Conservation (phyloP, 2,113 vertebrate genomes). For the Micronycteris hirsuta region DNA sequence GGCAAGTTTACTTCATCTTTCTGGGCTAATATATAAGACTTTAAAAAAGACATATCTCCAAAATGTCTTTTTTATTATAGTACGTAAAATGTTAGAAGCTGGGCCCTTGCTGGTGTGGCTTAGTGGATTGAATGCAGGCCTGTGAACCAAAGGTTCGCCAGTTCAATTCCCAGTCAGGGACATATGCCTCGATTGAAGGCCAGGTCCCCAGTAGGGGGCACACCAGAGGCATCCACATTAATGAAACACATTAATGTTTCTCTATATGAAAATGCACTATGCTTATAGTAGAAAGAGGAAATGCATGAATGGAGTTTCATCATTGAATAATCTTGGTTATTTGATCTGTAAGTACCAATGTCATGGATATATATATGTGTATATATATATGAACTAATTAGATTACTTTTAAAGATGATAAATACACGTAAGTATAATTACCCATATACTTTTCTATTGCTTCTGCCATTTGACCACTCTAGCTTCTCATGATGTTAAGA, state of each 20-base stretch:
- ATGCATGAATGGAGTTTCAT: not conserved
- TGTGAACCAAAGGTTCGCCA: too few species aligned
- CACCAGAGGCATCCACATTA: too few species aligned
- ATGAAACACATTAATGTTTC: too few species aligned
- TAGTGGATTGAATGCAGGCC: too few species aligned
- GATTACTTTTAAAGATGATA: not conserved
- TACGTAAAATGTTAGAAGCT: constrained; percentile 8
- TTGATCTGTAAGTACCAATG: not conserved
- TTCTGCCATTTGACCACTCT: not conserved
- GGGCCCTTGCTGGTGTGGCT: not conserved
- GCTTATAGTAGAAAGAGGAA: not conserved
- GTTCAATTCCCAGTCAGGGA: too few species aligned
- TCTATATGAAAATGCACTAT: not conserved
- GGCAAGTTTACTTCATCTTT: not conserved
- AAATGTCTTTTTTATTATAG: not conserved
- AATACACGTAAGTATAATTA: not conserved
- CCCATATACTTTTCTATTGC: not conserved
- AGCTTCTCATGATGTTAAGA: not conserved
- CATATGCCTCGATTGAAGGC: too few species aligned
- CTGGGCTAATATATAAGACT: not conserved
- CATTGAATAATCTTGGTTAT: not conserved
- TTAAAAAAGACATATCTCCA: not conserved
- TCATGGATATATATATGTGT: not conserved
- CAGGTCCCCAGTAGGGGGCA: too few species aligned
- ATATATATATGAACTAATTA: not conserved